Evolutionary conservation across 2,797 vertebrate genomes (phyloP).

Genomic region (Fistularia commersonii): DNA sequence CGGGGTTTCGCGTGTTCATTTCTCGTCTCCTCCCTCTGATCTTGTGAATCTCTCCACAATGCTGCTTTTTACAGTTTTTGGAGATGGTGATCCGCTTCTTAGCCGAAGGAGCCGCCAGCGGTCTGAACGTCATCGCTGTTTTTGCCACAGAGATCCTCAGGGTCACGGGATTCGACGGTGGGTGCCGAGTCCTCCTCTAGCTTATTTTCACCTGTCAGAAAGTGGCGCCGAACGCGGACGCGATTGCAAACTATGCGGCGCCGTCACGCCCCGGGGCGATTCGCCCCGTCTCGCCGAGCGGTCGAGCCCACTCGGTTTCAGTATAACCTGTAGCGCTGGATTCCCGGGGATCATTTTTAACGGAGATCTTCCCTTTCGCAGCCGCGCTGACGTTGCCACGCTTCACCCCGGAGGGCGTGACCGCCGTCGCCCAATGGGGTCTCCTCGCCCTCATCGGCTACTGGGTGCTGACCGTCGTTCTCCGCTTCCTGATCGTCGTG

Average conservation of each 20-base stretch:
- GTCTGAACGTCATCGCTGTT: slow-evolving; percentile 79
- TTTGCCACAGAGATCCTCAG: slow-evolving; percentile 77
- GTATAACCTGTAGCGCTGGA: too few species aligned
- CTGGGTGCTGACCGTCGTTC: slow-evolving; percentile 64
- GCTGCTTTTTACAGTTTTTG: slow-evolving; percentile 56
- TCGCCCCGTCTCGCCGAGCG: too few species aligned
- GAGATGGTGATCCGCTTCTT: slow-evolving; percentile 71
- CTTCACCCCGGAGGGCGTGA: slow-evolving; percentile 75
- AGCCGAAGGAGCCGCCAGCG: slow-evolving; percentile 78
- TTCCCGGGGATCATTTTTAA: background rate
- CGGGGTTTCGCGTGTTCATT: too few species aligned
- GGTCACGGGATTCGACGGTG: slow-evolving; percentile 74
- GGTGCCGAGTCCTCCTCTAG: slow-evolving; percentile 31
- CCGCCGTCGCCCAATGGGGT: slow-evolving; percentile 73
- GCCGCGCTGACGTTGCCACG: slow-evolving; percentile 61
- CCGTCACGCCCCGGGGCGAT: too few species aligned
- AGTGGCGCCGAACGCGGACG: too few species aligned
- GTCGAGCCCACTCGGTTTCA: too few species aligned
- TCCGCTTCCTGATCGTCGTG: slow-evolving; percentile 60
- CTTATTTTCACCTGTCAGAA: background rate
- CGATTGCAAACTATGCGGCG: too few species aligned
- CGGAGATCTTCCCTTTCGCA: slow-evolving; percentile 26
- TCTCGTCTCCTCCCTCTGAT: background rate
- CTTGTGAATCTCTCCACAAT: too few species aligned
- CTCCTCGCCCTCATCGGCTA: slow-evolving; percentile 73